Evolutionary conservation across 92 coral and sea anemone genomes (phyloP), one percentile per base, ranked within the genome.

Genomic region (Micromussa lordhowensis): DNA sequence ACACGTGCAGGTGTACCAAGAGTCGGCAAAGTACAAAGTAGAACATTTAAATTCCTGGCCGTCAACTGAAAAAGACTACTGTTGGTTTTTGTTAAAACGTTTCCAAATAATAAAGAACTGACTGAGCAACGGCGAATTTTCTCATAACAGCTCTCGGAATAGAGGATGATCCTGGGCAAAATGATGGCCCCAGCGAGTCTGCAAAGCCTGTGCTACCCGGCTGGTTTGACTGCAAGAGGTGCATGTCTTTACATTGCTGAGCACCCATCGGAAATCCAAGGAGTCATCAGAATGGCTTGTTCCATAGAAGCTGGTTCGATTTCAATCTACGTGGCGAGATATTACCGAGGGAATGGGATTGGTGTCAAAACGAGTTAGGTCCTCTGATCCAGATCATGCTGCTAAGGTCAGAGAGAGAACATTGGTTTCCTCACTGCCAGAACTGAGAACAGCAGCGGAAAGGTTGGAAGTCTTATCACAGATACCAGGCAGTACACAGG

Each of bases 181-280:
- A 68, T 61, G 83, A 77, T 77, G 89, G 82, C 48, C 80, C 73
- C 73, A 79, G 68, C 82, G 78, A 80, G 78, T 80, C 86, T 80
- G 81, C 81, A 82, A 80, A 78, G 81, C n/a, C 90, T 80, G 68
- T 87, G 86, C 66, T 87, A 30, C 78, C 90, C 90, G 51, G 90
- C 85, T 87, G 90, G 90, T 68, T 69, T 87, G 70, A 74, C 90
- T 66, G 90, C 90, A 79, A 78, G 90, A 79, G 86, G 90, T 80
- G 86, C 86, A 77, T 87, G 74, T 54, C 86, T 87, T 34, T 87
- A 87, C 53, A 77, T 87, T 69, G 87, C 82, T 40, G 83, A 75
- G 30, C 78, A 88, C 78, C 81, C 90, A 79, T 80, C 81, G 66
- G 19, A 75, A 81, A 55, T 87, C 77, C 91, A 81, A 88, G 86